phyloP scores from a whole-genome alignment of 2,888 invertebrate genomes.

The Dexiosoma caninum region DNA sequence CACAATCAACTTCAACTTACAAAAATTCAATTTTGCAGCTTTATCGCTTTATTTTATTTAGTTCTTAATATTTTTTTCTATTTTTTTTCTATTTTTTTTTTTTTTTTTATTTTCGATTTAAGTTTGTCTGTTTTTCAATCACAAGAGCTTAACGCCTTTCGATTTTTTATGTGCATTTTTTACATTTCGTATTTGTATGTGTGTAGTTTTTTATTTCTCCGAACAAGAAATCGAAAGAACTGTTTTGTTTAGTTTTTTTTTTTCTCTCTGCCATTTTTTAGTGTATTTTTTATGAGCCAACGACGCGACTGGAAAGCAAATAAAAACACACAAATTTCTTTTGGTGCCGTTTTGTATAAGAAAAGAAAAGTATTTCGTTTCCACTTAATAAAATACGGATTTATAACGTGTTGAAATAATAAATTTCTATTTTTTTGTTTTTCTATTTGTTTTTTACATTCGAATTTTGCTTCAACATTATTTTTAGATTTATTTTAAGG shows the following conservation, averaged over 20 bases:
- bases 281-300: conserved; percentile 42
- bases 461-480: conserved; percentile 1
- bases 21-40: conserved; percentile 41
- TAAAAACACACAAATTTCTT: conserved; percentile 16
- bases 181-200: not conserved
- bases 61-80: no score
- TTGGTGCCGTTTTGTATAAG: not conserved
- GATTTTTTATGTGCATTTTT: conserved; percentile 12
- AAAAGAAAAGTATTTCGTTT: conserved; percentile 41
- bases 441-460: not conserved
- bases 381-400: conserved; percentile 60
- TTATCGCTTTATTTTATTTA: conserved; percentile 24
- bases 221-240: not conserved
- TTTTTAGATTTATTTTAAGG: not conserved
- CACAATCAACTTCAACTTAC: not conserved
- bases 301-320: conserved; percentile 57
- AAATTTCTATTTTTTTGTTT: not conserved
- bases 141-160: conserved; percentile 54
- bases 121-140: conserved; percentile 56
- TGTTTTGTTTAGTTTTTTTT: conserved; percentile 8
- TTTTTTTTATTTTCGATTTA: conserved; percentile 43
- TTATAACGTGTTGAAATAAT: conserved; percentile 57
- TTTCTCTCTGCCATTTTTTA: not conserved
- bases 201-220: not conserved
- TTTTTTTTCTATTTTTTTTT: conserved; percentile 49